A percentile compares a stretch with the other conserved stretches of the same genome.
Evolutionary conservation across 2,797 vertebrate species (phyloP).

Genomic region (Anguilla megastoma): DNA sequence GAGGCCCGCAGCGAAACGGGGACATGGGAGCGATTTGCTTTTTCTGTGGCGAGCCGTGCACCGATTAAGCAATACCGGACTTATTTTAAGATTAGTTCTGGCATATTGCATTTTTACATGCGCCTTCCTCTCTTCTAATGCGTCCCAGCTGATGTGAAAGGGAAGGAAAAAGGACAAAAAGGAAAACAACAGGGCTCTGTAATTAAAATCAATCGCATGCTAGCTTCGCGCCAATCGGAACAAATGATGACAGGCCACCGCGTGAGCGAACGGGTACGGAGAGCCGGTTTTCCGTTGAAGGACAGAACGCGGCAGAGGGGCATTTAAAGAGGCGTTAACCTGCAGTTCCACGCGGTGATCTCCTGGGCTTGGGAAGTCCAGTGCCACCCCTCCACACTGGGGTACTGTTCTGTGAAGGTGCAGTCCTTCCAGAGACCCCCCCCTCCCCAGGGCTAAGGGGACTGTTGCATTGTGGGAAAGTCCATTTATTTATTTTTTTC

Average conservation of each 20-base stretch:
- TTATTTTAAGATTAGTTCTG: slow-evolving; percentile 6
- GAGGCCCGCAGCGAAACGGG: neutral
- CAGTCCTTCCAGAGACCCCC: neutral
- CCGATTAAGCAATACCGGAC: neutral
- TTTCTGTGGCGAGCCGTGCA: neutral
- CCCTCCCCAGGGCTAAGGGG: neutral
- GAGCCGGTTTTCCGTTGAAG: neutral
- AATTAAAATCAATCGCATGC: neutral
- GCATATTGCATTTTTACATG: neutral
- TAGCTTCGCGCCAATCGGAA: neutral
- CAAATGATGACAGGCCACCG: neutral
- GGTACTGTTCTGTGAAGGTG: neutral
- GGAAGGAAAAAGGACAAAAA: neutral
- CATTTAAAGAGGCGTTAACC: neutral
- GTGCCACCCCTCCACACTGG: neutral
- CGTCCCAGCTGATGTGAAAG: slow-evolving; percentile 5
- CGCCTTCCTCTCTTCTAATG: neutral
- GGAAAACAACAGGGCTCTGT: neutral
- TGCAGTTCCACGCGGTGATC: neutral
- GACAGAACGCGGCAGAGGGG: neutral
- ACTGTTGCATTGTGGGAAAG: neutral
- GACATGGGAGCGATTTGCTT: neutral
- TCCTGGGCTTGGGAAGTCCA: neutral
- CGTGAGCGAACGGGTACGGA: neutral
- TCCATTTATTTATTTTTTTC: slow-evolving; percentile 16